Evolutionary conservation across 1,140 invertebrate species (phyloP), one percentile per base, ranked within the genome.

Genomic region (Vanessa atalanta): DNA sequence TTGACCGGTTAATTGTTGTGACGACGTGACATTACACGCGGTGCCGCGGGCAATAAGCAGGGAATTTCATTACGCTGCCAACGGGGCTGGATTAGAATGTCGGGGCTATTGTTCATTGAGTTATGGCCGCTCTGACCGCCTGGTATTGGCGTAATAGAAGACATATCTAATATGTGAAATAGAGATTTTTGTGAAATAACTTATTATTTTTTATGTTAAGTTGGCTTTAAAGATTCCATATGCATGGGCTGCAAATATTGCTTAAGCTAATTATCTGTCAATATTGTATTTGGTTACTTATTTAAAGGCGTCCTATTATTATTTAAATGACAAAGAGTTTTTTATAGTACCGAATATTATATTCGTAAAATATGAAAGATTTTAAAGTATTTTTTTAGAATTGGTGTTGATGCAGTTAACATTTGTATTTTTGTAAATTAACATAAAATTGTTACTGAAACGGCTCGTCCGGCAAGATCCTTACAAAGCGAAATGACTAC

Each of bases 51-150:
- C 78, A 64, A 73, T 79, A 71, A 66, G 73, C 79, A 70, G 81
- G 81, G 88, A 88, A 90, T 90, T 90, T 90, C 88, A 90, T 90
- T 89, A 90, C 77, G 81, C 8, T 57, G 16, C 72, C 77, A 61
- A 76, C 80, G 74, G 75, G 78, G 76, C 83, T 79, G 83, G 83
- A 85, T 86, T 85, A 87, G 84, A 87, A 88, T 88, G 81, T 76
- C 80, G 74, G 65, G 63, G 73, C 83, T 73, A 88, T 89, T 90
- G 88, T 89, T 71, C 88, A 84, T 84, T 90, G 88, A 90, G 82
- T 90, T 90, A 90, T 90, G 68, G 83, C 70, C 66, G 51, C 37
- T 55, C 65, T 81, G 78, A 73, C 78, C 76, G 69, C 37, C 70
- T 73, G 75, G 73, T 75, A 78, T 78, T 79, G 79, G 73, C 67